A percentile compares a stretch with the other conserved stretches of the same genome.
Conservation (phyloP, 1,140 invertebrate species). For the Conus betulinus region DNA sequence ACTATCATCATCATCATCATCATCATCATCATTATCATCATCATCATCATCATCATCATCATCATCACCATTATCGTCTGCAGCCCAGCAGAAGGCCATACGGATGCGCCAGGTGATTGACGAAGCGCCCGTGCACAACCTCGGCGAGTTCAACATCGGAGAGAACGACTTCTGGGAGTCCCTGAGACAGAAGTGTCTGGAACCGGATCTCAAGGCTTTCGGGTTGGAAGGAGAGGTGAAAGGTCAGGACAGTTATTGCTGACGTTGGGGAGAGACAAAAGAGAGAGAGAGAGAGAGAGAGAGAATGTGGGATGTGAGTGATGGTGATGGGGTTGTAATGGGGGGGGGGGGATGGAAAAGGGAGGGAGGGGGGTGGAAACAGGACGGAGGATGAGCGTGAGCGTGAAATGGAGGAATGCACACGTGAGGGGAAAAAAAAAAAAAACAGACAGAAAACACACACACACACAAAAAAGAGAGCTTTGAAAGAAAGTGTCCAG, state of each 20-base stretch:
- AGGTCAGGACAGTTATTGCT: conserved; percentile 43
- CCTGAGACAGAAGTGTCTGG: conserved; percentile 53
- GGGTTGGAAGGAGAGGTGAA: conserved; percentile 62
- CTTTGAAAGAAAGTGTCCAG: too few species aligned
- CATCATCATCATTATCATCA: too few species aligned
- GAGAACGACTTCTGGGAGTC: conserved; percentile 63
- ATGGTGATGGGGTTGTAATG: neutral
- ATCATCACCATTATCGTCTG: too few species aligned
- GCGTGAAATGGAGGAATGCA: too few species aligned
- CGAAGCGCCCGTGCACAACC: conserved; percentile 42
- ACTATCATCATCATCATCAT: too few species aligned
- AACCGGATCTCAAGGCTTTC: conserved; percentile 63
- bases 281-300: too few species aligned
- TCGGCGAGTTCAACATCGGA: conserved; percentile 44
- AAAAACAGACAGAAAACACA: too few species aligned
- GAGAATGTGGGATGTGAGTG: neutral
- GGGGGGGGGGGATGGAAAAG: neutral
- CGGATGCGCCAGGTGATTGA: conserved; percentile 54
- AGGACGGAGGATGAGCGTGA: too few species aligned
- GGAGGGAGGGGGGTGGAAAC: too few species aligned
- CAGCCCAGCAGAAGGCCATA: conserved; percentile 55
- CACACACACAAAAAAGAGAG: too few species aligned
- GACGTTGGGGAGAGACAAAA: neutral
- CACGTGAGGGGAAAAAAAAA: too few species aligned
- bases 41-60: too few species aligned